Percentiles rank a stretch among this genome's conserved stretches.
These are phyloP conservation scores for Typhlomys cinereus DNA, from an alignment of 2,113 vertebrate genomes.

Conservation along the genomic window DNA sequence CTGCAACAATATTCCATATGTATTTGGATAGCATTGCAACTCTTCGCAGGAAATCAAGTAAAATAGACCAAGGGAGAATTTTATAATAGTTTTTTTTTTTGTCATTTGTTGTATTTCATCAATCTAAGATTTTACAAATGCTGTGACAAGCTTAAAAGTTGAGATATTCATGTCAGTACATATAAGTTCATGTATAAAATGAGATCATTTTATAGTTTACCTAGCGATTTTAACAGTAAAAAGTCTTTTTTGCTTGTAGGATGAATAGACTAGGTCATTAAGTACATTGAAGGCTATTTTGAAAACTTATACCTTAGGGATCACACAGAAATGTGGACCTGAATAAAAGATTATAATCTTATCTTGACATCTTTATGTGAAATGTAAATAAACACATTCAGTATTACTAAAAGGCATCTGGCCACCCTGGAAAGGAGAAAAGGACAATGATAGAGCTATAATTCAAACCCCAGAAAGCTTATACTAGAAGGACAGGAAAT, in stretches of 20 bases:
- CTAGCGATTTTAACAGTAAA: background rate
- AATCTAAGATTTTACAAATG: background rate
- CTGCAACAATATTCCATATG: background rate
- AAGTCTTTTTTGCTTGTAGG: background rate
- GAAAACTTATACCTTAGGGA: background rate
- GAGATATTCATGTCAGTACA: background rate
- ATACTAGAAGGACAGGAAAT: background rate
- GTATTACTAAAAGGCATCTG: background rate
- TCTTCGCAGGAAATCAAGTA: constrained; percentile 21
- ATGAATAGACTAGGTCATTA: background rate
- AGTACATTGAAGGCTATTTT: background rate
- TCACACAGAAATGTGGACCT: background rate
- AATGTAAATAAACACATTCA: background rate
- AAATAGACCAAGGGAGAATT: constrained; percentile 28
- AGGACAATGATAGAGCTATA: background rate
- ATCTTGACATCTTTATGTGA: background rate
- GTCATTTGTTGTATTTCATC: background rate
- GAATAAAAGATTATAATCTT: background rate
- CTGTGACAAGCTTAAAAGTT: constrained; percentile 19
- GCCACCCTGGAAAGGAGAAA: background rate
- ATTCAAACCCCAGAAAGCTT: background rate
- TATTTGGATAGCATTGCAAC: background rate
- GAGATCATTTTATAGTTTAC: background rate
- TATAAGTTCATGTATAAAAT: background rate
- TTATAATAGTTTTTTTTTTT: background rate